Conservation (phyloP, 2,797 vertebrate species). For the Mormyrus hasselquistii region DNA sequence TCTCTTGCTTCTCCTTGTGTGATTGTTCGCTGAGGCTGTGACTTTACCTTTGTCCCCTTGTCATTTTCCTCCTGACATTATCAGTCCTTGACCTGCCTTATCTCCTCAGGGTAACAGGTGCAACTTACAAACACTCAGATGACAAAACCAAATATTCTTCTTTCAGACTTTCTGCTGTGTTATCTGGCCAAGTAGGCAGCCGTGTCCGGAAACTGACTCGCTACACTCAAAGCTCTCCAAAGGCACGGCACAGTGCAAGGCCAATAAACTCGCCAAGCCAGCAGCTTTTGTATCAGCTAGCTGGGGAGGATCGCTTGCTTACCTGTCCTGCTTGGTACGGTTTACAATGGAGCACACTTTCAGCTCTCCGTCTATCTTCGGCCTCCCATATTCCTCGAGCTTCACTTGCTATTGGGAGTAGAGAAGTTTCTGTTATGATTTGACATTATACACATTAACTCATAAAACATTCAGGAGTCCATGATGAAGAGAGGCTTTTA, state of each 20-base stretch:
- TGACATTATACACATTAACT: background rate
- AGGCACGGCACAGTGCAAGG: background rate
- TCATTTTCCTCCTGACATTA: background rate
- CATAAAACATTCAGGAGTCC: background rate
- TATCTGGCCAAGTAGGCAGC: background rate
- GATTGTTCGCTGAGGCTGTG: background rate
- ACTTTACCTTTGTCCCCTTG: background rate
- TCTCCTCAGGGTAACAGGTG: background rate
- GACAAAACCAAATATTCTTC: background rate
- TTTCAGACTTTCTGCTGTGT: background rate
- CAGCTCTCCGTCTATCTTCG: conserved; percentile 93
- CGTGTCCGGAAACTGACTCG: background rate
- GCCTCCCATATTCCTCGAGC: conserved; percentile 88
- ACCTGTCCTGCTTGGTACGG: conserved; percentile 96
- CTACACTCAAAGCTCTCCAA: background rate
- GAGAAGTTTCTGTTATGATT: background rate
- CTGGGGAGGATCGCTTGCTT: conserved; percentile 24
- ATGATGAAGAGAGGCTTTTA: background rate
- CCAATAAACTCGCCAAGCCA: too few relatives aligned
- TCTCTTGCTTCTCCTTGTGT: background rate
- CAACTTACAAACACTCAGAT: background rate
- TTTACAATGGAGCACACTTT: conserved; percentile 93
- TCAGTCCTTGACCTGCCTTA: background rate
- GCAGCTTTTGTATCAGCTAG: background rate
- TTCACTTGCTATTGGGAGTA: conserved; percentile 76